Conservation (phyloP, 2,888 invertebrate species). For the Brachypalpus laphriformis region DNA sequence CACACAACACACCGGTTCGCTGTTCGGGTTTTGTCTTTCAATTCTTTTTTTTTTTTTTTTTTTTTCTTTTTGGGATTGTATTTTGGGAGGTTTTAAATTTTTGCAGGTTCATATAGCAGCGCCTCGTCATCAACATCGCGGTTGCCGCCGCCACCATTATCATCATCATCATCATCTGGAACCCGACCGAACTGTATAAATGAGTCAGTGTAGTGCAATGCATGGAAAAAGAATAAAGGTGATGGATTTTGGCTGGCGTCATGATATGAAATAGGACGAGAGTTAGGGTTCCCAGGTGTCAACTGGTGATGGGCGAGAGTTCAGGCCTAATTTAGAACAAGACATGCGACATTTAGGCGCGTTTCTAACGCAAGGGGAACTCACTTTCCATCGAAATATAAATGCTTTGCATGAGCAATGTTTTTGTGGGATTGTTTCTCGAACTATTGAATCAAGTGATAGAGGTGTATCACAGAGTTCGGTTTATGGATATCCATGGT, state of each 20-base stretch:
- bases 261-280: slow-evolving; percentile 36
- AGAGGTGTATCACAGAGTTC: too few species aligned
- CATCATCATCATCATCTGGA: slow-evolving; percentile 21
- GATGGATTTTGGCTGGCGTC: slow-evolving; percentile 25
- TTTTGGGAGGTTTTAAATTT: slow-evolving; percentile 72
- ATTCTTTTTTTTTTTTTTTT: slow-evolving; percentile 40
- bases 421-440: too few species aligned
- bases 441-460: too few species aligned
- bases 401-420: too few species aligned
- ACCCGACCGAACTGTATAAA: slow-evolving; percentile 34
- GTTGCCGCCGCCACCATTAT: neutral
- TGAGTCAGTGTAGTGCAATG: slow-evolving; percentile 58
- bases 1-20: slow-evolving; percentile 62
- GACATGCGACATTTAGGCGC: neutral
- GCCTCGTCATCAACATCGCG: slow-evolving; percentile 60
- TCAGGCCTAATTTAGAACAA: neutral
- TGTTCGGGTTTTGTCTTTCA: slow-evolving; percentile 68
- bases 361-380: too few species aligned
- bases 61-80: slow-evolving; percentile 24
- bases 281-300: slow-evolving; percentile 13
- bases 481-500: too few species aligned
- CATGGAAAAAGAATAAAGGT: neutral
- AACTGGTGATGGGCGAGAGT: neutral
- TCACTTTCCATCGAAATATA: too few species aligned
- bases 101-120: slow-evolving; percentile 64